Percentiles rank a stretch among this genome's conserved stretches.
Evolutionary conservation across 1,140 invertebrate species (phyloP).

Genomic region (Muscidifurax raptorellus): DNA sequence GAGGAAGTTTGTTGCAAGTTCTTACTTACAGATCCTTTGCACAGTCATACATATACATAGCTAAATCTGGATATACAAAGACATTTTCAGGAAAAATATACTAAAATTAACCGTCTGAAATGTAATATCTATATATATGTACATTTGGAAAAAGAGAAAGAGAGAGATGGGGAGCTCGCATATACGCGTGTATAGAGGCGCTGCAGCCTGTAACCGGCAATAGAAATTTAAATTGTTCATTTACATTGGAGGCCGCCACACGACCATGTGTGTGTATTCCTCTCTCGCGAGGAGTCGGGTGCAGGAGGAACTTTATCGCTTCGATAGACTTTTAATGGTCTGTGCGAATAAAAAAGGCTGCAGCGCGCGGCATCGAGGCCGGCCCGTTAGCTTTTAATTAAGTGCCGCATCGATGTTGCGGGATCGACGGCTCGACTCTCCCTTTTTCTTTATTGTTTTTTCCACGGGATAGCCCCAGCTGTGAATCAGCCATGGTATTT

Average conservation of each 20-base stretch:
- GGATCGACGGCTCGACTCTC: not conserved
- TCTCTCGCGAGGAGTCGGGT: not conserved
- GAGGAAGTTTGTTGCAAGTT: no score
- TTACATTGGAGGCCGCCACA: not conserved
- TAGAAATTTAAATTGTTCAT: conserved; percentile 35
- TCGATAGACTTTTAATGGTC: conserved; percentile 29
- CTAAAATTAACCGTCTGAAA: no score
- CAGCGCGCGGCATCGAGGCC: no score
- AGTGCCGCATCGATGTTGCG: not conserved
- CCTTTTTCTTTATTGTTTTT: not conserved
- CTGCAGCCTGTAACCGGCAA: not conserved
- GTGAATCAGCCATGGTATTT: not conserved
- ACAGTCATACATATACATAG: no score
- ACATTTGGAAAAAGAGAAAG: no score
- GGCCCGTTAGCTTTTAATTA: not conserved
- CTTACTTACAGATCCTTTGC: no score
- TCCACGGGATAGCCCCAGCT: not conserved
- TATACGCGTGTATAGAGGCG: not conserved
- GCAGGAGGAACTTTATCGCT: not conserved
- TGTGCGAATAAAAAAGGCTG: not conserved
- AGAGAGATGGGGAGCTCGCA: no score
- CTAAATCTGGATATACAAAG: no score
- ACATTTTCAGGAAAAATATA: no score
- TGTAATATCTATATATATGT: no score
- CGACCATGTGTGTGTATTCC: not conserved